Conservation (phyloP, 1,140 invertebrate species). For the Cotesia vestalis region DNA sequence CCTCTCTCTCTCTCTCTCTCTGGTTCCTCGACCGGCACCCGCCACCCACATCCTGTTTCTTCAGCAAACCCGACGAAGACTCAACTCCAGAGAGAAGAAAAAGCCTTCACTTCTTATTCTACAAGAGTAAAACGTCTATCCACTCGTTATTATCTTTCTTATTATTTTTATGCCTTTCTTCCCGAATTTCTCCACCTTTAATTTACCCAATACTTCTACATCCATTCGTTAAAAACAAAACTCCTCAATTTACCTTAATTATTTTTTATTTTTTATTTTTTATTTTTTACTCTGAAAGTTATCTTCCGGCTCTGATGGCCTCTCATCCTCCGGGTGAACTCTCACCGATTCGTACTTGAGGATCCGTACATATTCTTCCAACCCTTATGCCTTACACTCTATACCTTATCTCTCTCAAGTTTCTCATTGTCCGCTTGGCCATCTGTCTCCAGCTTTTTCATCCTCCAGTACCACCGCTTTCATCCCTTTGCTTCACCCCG, state of each 20-base stretch:
- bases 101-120: constrained; percentile 3
- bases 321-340: not conserved
- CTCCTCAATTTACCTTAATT: not conserved
- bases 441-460: constrained; percentile 64
- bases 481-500: constrained; percentile 51
- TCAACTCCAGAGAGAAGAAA: not conserved
- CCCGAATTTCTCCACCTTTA: constrained; percentile 24
- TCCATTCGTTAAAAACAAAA: no score
- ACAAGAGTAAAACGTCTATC: not conserved
- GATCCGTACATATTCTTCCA: constrained; percentile 1
- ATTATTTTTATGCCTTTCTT: constrained; percentile 46
- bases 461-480: constrained; percentile 47
- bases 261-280: no score
- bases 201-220: no score
- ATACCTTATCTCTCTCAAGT: constrained; percentile 63
- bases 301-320: not conserved
- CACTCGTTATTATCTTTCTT: constrained; percentile 37
- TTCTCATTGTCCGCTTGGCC: constrained; percentile 65
- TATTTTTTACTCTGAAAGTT: no score
- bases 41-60: constrained; percentile 47
- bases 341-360: constrained; percentile 35
- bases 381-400: not conserved
- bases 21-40: constrained; percentile 33
- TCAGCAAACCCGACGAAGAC: constrained; percentile 32
- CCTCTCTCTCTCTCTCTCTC: constrained; percentile 42